phyloP scores from a whole-genome alignment of 2,888 invertebrate genomes.

The Platynereis dumerilii region DNA sequence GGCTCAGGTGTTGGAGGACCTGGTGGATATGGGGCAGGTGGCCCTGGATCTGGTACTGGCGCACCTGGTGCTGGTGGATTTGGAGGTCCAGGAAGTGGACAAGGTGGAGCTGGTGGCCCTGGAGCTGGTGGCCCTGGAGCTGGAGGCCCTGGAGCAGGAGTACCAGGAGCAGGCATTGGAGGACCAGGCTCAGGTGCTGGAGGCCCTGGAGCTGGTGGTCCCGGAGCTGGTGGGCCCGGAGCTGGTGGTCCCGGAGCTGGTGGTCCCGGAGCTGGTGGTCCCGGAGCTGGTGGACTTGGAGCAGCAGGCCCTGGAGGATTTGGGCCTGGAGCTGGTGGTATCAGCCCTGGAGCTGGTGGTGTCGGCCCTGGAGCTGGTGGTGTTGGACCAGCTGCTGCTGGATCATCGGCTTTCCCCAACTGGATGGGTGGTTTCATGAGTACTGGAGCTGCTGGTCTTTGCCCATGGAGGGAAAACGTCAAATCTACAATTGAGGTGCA shows the following conservation, averaged over 20 bases:
- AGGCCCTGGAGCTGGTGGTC: constrained; percentile 1
- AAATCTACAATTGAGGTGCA: no score
- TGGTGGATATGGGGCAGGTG: not conserved
- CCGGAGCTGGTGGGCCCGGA: not conserved
- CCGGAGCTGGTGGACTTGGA: not conserved
- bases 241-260: not conserved
- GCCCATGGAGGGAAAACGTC: no score
- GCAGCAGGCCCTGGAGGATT: no score
- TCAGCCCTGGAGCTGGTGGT: no score
- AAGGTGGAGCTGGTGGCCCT: not conserved
- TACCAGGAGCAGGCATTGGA: not conserved
- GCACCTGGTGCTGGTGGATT: not conserved
- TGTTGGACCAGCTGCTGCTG: no score
- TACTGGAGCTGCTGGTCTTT: no score
- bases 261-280: constrained; percentile 7
- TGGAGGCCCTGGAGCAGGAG: not conserved
- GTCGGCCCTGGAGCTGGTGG: no score
- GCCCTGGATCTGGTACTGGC: not conserved
- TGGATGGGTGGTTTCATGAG: no score
- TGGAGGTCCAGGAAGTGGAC: not conserved
- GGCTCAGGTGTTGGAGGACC: not conserved
- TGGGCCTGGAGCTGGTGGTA: no score
- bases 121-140: not conserved
- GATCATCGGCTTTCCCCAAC: no score
- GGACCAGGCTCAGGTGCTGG: constrained; percentile 3